phyloP scores from a whole-genome alignment of 2,797 vertebrate genomes.

The Hafferia zeledoni region DNA sequence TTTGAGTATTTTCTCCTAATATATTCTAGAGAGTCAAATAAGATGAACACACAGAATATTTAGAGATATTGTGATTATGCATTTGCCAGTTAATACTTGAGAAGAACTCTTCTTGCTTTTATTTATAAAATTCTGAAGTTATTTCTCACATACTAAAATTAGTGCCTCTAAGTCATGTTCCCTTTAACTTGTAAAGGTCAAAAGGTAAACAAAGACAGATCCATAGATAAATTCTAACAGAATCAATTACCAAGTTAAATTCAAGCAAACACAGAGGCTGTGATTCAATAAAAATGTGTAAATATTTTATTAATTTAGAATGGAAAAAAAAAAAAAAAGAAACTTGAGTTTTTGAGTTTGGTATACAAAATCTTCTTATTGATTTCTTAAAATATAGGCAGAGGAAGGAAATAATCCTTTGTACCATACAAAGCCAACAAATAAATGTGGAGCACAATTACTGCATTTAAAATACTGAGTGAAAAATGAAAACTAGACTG shows the following conservation, averaged over 20 bases:
- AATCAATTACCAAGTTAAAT: not conserved
- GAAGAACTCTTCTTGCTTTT: not conserved
- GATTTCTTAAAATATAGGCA: not conserved
- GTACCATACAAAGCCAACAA: not conserved
- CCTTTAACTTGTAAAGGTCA: not conserved
- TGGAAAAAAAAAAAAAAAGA: not conserved
- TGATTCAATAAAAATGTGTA: not conserved
- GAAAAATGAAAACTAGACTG: not conserved
- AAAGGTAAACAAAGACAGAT: not conserved
- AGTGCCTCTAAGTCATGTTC: not conserved
- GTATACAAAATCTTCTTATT: not conserved
- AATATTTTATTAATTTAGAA: not conserved
- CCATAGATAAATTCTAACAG: not conserved
- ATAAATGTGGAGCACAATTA: not conserved
- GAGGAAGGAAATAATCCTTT: not conserved
- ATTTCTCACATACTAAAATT: not conserved
- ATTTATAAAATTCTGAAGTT: not conserved
- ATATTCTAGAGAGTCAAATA: not conserved
- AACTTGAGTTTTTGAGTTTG: not conserved
- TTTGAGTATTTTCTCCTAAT: not conserved
- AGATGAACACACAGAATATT: not conserved
- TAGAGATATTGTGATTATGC: not conserved
- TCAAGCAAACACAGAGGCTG: not conserved
- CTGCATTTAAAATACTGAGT: not conserved
- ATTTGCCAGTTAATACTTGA: not conserved